Evolutionary conservation across 2,888 invertebrate species (phyloP).

Genomic region (Ecliptopera silaceata): DNA sequence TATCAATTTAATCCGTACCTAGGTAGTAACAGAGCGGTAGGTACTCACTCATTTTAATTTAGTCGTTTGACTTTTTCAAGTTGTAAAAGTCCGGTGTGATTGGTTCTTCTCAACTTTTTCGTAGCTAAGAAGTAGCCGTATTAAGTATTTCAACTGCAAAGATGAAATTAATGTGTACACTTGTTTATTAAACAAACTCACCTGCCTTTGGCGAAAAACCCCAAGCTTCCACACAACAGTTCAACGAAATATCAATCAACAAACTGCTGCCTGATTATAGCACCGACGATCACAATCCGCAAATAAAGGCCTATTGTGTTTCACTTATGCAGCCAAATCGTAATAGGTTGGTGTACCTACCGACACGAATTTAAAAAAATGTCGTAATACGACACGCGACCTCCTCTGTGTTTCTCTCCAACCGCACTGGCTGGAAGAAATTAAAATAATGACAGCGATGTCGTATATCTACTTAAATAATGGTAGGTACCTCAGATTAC

Average conservation of each 20-base stretch:
- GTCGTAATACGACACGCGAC: slow-evolving; percentile 9
- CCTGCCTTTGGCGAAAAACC: slow-evolving; percentile 1
- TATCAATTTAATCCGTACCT: no score
- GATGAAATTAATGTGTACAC: neutral
- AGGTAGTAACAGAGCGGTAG: no score
- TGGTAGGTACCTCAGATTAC: neutral
- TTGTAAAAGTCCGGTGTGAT: no score
- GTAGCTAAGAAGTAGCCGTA: no score
- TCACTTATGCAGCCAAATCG: slow-evolving; percentile 20
- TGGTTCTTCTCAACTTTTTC: no score
- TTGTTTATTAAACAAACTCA: slow-evolving; percentile 23
- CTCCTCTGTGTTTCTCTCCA: slow-evolving; percentile 7
- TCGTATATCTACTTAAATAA: neutral
- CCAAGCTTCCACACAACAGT: slow-evolving; percentile 5
- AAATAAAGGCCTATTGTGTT: slow-evolving; percentile 25
- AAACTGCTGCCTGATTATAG: slow-evolving; percentile 4
- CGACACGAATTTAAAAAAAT: neutral
- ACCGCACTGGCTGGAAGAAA: slow-evolving; percentile 14
- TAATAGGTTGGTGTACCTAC: neutral
- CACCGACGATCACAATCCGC: slow-evolving; percentile 20
- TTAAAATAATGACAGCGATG: slow-evolving; percentile 11
- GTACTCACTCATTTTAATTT: no score
- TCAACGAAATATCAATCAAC: slow-evolving; percentile 5
- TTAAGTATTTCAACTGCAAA: slow-evolving; percentile 1
- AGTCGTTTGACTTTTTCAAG: no score